Evolutionary conservation across 1,140 invertebrate species (phyloP), one percentile per base, ranked within the genome.

Genomic region (Cydia strobilella): DNA sequence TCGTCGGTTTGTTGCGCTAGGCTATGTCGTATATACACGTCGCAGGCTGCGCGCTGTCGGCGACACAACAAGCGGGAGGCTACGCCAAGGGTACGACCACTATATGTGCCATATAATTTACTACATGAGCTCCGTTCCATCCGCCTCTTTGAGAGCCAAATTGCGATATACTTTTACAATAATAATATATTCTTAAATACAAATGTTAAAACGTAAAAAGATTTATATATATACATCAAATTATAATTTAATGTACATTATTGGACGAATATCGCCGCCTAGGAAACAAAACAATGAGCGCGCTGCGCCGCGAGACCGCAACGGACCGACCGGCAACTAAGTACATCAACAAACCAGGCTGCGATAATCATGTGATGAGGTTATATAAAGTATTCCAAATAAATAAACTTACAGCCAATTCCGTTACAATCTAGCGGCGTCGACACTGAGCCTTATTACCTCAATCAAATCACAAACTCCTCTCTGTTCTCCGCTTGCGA

Each of bases 181-280:
- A 77, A 78, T 77, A 79, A 82, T 81, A 85, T 84, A 83, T 81
- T 82, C 85, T 87, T 87, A 87, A 86, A 84, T 84, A 87, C 82
- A 86, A 88, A 83, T 82, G 80, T 82, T 77, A 77, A 79, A 87
- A 87, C 81, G 79, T 84, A 83, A 83, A 79, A 81, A 65, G 45
- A 76, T 76, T 85, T 86, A 77, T 89, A 88, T 89, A 88, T 90
- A 83, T 88, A 90, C 84, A 87, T 82, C 79, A 84, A 91, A 89
- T 89, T 86, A 90, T 89, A 90, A 89, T 89, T 86, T 86, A 89
- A 88, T 88, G 84, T 89, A 86, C 82, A 84, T 25, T 69, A 69
- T 69, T 69, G 65, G 65, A 69, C 65, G 65, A 69, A 69, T 69
- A 69, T 69, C 65, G 65, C 35, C 65, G 65, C 65, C 65, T 69